Conservation (phyloP, 2,113 vertebrate genomes). For the Aythya baeri region DNA sequence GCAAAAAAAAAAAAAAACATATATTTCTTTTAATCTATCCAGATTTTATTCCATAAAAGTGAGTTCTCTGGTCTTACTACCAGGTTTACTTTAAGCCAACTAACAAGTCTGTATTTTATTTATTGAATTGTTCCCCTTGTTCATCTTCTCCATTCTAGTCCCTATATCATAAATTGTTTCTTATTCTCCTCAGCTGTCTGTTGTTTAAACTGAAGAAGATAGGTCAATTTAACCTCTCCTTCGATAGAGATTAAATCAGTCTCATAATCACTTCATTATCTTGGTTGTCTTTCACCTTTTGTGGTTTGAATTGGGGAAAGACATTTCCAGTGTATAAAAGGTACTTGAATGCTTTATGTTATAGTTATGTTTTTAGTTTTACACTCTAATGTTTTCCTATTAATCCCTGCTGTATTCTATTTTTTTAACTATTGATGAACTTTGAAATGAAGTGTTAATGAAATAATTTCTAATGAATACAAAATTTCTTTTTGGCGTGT, state of each 20-base stretch:
- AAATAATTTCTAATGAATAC: background rate
- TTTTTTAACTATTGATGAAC: background rate
- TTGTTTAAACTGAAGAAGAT: background rate
- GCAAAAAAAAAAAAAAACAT: background rate
- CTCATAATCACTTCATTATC: background rate
- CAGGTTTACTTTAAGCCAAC: background rate
- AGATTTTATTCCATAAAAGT: background rate
- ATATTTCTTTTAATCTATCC: background rate
- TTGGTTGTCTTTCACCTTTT: conserved; percentile 14
- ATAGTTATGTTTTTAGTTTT: background rate
- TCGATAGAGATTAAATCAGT: conserved; percentile 32
- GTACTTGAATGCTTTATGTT: background rate
- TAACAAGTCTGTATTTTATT: background rate
- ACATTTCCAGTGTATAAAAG: background rate
- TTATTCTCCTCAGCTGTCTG: conserved; percentile 7
- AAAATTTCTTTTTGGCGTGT: background rate
- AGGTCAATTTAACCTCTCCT: conserved; percentile 11
- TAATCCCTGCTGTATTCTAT: background rate
- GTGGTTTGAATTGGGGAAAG: background rate
- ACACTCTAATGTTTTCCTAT: background rate
- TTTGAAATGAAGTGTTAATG: background rate
- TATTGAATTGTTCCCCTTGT: background rate
- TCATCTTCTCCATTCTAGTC: background rate
- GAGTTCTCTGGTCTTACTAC: background rate
- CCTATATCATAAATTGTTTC: background rate